phyloP scores from a whole-genome alignment of 1,140 invertebrate genomes.

The Steinernema khuongi region DNA sequence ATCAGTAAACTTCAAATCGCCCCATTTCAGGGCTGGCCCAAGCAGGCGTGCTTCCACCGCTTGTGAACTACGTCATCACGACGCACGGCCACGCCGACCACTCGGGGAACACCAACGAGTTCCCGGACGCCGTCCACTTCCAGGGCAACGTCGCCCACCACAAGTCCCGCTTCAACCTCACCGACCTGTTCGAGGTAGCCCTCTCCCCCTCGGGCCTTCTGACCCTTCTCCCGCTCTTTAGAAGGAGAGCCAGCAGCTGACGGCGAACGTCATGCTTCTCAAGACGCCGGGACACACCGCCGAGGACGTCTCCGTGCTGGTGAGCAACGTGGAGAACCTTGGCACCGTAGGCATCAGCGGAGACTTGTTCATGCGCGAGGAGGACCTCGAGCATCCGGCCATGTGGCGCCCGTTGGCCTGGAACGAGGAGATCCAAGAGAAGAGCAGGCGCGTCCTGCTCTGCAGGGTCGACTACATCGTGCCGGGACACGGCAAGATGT shows the following conservation, averaged over 20 bases:
- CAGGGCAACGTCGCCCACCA: constrained; percentile 47
- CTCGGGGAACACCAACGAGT: constrained; percentile 48
- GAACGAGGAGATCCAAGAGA: constrained; percentile 41
- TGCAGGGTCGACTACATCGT: constrained; percentile 38
- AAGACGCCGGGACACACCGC: constrained; percentile 52
- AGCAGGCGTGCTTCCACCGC: constrained; percentile 45
- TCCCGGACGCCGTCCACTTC: constrained; percentile 52
- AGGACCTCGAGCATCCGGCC: constrained; percentile 48
- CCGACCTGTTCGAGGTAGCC: constrained; percentile 49
- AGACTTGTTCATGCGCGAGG: constrained; percentile 48
- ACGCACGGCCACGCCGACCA: constrained; percentile 56
- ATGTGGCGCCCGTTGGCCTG: constrained; percentile 55
- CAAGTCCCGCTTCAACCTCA: constrained; percentile 48
- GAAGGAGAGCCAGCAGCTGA: constrained; percentile 47
- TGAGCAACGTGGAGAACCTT: constrained; percentile 39
- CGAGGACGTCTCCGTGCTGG: constrained; percentile 51
- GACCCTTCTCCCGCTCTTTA: constrained; percentile 25
- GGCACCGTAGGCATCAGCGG: constrained; percentile 46
- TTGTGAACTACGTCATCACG: constrained; percentile 49
- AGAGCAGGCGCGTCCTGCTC: constrained; percentile 34
- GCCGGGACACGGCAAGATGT: constrained; percentile 34
- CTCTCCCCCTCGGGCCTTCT: not conserved
- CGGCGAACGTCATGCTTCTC: constrained; percentile 47
- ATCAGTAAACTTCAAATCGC: constrained; percentile 17
- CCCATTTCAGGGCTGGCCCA: constrained; percentile 40